Evolutionary conservation across 1,140 invertebrate genomes (phyloP).

Genomic region (Dysdera silvatica): DNA sequence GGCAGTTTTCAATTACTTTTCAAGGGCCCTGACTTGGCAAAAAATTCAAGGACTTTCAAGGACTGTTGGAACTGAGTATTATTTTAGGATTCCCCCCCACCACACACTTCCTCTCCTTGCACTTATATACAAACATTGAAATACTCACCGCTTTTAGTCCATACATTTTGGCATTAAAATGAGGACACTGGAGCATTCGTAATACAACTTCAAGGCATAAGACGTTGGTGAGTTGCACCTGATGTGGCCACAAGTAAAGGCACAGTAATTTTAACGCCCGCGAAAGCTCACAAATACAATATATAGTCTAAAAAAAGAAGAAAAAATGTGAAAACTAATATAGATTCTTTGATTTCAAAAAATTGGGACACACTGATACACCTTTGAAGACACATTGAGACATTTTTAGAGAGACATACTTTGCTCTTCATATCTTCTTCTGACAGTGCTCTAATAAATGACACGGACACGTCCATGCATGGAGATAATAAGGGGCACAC

Average conservation of each 20-base stretch:
- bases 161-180: slow-evolving; percentile 53
- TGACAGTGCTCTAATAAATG: slow-evolving; percentile 43
- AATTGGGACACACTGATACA: too few species aligned
- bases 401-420: too few species aligned
- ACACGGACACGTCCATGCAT: slow-evolving; percentile 43
- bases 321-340: slow-evolving; percentile 1
- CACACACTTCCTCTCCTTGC: not conserved
- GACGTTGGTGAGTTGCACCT: slow-evolving; percentile 45
- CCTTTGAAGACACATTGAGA: too few species aligned
- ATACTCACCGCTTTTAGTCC: slow-evolving; percentile 48
- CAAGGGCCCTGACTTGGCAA: too few species aligned
- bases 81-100: too few species aligned
- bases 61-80: too few species aligned
- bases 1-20: too few species aligned
- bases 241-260: slow-evolving; percentile 46
- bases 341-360: too few species aligned
- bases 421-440: slow-evolving; percentile 49
- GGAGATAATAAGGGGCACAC: slow-evolving; percentile 26
- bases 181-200: slow-evolving; percentile 50
- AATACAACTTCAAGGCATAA: slow-evolving; percentile 48
- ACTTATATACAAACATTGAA: not conserved
- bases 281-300: slow-evolving; percentile 47
- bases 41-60: too few species aligned
- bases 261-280: slow-evolving; percentile 48
- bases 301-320: slow-evolving; percentile 44